phyloP scores from a whole-genome alignment of 1,140 invertebrate species.

The Ceratosolen fusciceps region DNA sequence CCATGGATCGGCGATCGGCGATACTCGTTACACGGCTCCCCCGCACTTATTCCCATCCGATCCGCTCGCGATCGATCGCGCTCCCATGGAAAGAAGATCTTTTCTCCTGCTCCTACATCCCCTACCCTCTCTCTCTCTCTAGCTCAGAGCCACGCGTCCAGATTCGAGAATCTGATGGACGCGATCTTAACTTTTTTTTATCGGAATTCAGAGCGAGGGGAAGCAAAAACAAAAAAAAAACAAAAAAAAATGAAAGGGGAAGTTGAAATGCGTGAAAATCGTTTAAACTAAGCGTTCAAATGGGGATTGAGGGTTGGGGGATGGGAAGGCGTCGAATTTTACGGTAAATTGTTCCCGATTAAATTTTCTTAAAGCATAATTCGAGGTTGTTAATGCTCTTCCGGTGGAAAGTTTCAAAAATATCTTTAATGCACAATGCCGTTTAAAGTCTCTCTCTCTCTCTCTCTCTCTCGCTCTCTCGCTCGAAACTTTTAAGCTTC shows the following conservation, averaged over 20 bases:
- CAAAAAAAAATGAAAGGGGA: background rate
- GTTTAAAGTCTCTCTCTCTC: background rate
- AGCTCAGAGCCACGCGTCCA: background rate
- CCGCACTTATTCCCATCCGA: background rate
- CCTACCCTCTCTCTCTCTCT: too few relatives aligned
- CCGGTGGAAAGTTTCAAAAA: background rate
- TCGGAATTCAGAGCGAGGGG: background rate
- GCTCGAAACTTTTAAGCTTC: too few relatives aligned
- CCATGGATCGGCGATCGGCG: background rate
- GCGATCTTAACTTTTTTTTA: too few relatives aligned
- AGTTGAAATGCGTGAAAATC: background rate
- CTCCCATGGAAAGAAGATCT: background rate
- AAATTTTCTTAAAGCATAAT: background rate
- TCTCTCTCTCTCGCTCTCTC: too few relatives aligned
- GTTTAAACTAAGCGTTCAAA: background rate
- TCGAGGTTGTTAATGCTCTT: background rate
- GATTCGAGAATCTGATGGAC: background rate
- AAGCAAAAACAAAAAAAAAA: too few relatives aligned
- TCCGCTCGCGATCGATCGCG: background rate
- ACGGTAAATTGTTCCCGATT: background rate
- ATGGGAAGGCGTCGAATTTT: background rate
- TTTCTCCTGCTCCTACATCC: background rate
- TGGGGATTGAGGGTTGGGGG: too few relatives aligned
- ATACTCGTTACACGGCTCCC: too few relatives aligned
- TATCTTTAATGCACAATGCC: background rate